A percentile compares a stretch with the other conserved stretches of the same genome.
Conservation (phyloP, 2,113 vertebrate genomes). For the Etheostoma cragini region DNA sequence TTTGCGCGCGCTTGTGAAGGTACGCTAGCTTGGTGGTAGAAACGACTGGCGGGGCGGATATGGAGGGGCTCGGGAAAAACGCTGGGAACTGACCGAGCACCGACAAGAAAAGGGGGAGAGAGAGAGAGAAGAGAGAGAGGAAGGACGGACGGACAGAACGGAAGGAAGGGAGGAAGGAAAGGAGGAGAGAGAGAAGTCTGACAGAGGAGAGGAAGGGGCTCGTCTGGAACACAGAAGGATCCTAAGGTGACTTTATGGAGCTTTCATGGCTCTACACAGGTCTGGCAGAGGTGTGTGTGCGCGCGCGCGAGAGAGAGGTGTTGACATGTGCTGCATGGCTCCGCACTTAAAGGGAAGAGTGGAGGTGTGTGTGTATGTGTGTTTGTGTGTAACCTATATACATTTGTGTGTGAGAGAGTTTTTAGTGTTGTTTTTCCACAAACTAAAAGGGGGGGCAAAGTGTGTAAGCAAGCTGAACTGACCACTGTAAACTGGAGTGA, state of each 20-base stretch:
- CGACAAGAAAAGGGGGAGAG: slow-evolving; percentile 52
- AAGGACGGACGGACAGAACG: slow-evolving; percentile 47
- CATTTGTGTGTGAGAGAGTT: slow-evolving; percentile 25
- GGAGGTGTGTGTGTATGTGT: not conserved
- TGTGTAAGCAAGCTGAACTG: slow-evolving; percentile 67
- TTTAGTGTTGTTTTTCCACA: slow-evolving; percentile 56
- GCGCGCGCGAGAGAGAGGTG: slow-evolving; percentile 19
- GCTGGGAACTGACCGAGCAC: slow-evolving; percentile 79
- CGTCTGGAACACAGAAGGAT: slow-evolving; percentile 77
- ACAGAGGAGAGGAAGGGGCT: slow-evolving; percentile 71
- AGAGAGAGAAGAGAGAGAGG: slow-evolving; percentile 36
- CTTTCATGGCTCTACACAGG: slow-evolving; percentile 53
- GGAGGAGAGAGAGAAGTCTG: slow-evolving; percentile 63
- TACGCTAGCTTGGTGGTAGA: slow-evolving; percentile 72
- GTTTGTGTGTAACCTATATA: slow-evolving; percentile 35
- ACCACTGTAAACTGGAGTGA: slow-evolving; percentile 81
- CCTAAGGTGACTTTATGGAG: slow-evolving; percentile 81
- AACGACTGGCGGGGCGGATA: slow-evolving; percentile 81
- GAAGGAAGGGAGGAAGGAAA: slow-evolving; percentile 49
- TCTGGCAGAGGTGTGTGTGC: slow-evolving; percentile 35
- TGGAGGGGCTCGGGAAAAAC: slow-evolving; percentile 81
- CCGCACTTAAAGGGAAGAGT: slow-evolving; percentile 62
- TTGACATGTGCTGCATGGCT: slow-evolving; percentile 75
- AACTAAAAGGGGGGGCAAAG: slow-evolving; percentile 59
- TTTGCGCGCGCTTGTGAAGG: slow-evolving; percentile 49